Conservation (phyloP, 1,140 invertebrate species). For the Grapholita molesta region DNA sequence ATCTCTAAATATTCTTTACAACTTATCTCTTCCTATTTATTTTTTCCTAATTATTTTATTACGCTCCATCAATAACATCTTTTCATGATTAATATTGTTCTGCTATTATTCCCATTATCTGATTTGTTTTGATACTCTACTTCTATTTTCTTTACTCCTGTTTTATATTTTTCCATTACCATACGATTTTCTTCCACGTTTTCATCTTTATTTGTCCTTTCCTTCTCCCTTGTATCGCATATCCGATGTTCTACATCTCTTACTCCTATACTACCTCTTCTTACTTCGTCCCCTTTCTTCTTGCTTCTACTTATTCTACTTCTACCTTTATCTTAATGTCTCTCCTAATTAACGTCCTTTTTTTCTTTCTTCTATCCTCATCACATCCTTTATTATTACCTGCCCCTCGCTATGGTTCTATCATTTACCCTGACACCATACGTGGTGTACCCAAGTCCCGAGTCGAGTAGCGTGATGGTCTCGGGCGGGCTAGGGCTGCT, state of each 20-base stretch:
- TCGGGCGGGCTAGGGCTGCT: conserved; percentile 80
- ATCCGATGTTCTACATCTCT: conserved; percentile 4
- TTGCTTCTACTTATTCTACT: neutral
- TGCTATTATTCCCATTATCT: no score
- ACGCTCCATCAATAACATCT: no score
- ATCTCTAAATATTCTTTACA: neutral
- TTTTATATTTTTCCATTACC: neutral
- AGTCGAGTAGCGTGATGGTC: conserved; percentile 81
- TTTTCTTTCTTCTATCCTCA: neutral
- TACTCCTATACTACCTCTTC: neutral
- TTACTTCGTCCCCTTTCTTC: neutral
- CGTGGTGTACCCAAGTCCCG: conserved; percentile 64
- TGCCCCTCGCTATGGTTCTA: no score
- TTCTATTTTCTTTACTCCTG: neutral
- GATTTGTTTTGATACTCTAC: neutral
- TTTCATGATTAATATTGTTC: no score
- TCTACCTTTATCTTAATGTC: neutral
- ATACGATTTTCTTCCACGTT: conserved; percentile 6
- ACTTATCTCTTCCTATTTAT: neutral
- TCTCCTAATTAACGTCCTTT: no score
- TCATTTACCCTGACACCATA: conserved; percentile 60
- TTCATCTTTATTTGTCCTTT: neutral
- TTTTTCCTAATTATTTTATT: neutral
- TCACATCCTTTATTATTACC: conserved; percentile 19
- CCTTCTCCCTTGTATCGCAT: neutral